These are phyloP conservation scores for Catagonus wagneri DNA, from an alignment of 2,113 vertebrate species.

Conservation along the genomic window DNA sequence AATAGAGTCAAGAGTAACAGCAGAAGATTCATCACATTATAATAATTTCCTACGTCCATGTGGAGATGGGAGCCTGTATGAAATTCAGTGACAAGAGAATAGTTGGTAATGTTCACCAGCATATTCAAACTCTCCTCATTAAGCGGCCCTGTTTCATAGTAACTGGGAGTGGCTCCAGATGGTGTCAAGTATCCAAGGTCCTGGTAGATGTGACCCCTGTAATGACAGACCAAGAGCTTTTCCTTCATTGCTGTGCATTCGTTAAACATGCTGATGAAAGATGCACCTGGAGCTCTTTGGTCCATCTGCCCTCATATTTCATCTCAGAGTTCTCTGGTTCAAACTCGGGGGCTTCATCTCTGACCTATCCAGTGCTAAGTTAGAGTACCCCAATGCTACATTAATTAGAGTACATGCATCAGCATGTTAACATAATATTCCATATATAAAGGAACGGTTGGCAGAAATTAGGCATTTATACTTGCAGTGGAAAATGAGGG, in stretches of 20 bases:
- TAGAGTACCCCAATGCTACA: neutral
- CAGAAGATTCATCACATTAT: fast-evolving
- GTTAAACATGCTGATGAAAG: slow-evolving; percentile 71
- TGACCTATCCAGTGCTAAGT: neutral
- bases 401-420: neutral
- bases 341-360: neutral
- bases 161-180: slow-evolving; percentile 65
- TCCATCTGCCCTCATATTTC: slow-evolving; percentile 46
- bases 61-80: neutral
- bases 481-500: neutral
- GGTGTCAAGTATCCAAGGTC: slow-evolving; percentile 65
- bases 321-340: neutral
- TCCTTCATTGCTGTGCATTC: slow-evolving; percentile 50
- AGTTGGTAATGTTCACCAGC: neutral
- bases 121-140: neutral
- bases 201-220: slow-evolving; percentile 71
- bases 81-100: neutral
- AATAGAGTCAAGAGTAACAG: neutral
- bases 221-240: slow-evolving; percentile 76
- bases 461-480: neutral
- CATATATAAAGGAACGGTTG: neutral
- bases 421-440: neutral
- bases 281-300: slow-evolving; percentile 13
- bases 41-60: neutral
- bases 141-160: slow-evolving; percentile 22